These are phyloP conservation scores for Ia io DNA, from an alignment of 2,113 vertebrate species.

Conservation along the genomic window DNA sequence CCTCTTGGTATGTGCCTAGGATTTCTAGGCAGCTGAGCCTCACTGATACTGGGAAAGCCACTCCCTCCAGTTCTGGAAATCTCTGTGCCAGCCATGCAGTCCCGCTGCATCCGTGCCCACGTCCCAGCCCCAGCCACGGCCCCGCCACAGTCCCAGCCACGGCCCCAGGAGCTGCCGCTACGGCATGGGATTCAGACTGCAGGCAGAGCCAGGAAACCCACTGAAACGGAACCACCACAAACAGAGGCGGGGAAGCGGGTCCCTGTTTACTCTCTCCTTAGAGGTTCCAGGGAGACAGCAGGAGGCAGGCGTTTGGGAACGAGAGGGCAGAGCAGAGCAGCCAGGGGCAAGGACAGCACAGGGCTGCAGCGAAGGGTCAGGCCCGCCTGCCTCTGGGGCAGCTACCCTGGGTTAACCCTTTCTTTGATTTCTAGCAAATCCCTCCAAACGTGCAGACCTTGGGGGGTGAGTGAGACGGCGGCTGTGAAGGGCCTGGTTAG, in stretches of 20 bases:
- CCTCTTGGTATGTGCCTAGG: no score
- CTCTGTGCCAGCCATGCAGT: no score
- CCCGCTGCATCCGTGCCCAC: no score
- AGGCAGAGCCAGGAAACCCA: background rate
- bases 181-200: no score
- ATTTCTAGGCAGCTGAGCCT: no score
- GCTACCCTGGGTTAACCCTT: background rate
- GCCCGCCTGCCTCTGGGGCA: background rate
- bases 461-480: no score
- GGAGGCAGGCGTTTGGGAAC: background rate
- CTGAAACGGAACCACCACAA: background rate
- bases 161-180: no score
- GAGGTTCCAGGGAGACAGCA: background rate
- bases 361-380: fast-evolving
- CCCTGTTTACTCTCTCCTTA: background rate
- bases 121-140: no score
- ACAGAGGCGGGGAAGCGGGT: background rate
- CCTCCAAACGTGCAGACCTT: background rate
- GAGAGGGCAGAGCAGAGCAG: background rate
- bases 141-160: no score
- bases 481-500: no score
- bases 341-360: background rate
- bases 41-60: no score
- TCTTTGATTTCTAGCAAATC: background rate
- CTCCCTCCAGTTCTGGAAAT: no score